Evolutionary conservation across 2,888 invertebrate species (phyloP), one percentile per base, ranked within the genome.

Genomic region (Corythucha ciliata): DNA sequence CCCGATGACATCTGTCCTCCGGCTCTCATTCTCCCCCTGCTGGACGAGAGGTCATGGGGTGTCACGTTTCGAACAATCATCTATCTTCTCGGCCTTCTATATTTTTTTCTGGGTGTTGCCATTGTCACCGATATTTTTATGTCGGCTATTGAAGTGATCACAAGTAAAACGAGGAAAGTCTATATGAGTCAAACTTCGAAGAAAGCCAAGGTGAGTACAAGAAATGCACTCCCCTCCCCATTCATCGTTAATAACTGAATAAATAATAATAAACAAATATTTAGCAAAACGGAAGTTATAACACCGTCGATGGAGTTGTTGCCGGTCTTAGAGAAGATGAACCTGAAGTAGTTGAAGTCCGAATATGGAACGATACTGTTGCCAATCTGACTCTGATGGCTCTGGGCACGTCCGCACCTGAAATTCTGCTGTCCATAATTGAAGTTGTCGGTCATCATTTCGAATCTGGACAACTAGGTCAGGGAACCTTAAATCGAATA

Each of bases 341-440:
- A 53, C 72, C 73, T 12, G 70, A 75, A 59, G 68, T 73, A 26
- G 67, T 97, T 36, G 86, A 84, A 53, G 96, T 98, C 14, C 78
- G 96, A 54, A 87, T 98, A 53, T 99, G 98, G 98, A 98, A 98
- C 71, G 98, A 98, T 69, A 97, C 98, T 4, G 97, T 98, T 42
- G 97, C 97, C 59, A 98, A 98, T 71, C 73, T 98, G 61, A 97
- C 97, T 5, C 75, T 98, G 48, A 98, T 98, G 98, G 98, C 98
- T 14, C 72, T 98, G 52, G 97, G 97, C 2, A 96, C 96, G 21
- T 96, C 94, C 62, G 97, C 97, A 3, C 98, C 98, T 1, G 98
- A 98, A 72, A 98, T 98, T 66, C 73, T 99, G 22, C 73, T 98
- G 45, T 96, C 97, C 12, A 88, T 97, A 61, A 96, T 98, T 66